Conservation (phyloP, 2,797 vertebrate genomes). For the Protosalanx chinensis region DNA sequence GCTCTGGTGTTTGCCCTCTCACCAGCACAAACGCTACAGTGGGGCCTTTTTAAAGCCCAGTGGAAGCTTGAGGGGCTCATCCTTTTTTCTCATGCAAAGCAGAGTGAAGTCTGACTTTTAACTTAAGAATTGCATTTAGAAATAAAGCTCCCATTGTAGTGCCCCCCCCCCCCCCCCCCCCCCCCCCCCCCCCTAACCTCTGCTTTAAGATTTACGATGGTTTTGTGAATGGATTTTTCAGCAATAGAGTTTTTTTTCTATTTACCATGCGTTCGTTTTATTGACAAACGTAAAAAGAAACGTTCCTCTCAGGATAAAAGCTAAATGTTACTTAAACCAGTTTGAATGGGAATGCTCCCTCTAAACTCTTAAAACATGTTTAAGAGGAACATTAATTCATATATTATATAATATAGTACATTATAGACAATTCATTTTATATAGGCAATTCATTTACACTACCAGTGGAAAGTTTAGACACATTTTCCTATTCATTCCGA, state of each 20-base stretch:
- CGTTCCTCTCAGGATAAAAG: background rate
- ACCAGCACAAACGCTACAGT: slow-evolving; percentile 20
- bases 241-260: slow-evolving; percentile 59
- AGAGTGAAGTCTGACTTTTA: slow-evolving; percentile 44
- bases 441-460: no score
- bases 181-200: slow-evolving; percentile 44
- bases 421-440: no score
- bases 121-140: slow-evolving; percentile 51
- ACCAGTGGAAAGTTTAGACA: no score
- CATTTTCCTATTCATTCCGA: no score
- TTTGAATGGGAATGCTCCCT: no score
- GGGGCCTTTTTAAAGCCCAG: slow-evolving; percentile 36
- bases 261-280: slow-evolving; percentile 55
- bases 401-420: background rate
- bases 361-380: background rate
- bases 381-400: background rate
- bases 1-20: slow-evolving; percentile 53
- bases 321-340: background rate
- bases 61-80: slow-evolving; percentile 40
- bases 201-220: slow-evolving; percentile 68
- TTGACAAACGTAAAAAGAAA: background rate
- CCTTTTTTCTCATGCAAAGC: slow-evolving; percentile 40
- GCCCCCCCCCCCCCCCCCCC: slow-evolving; percentile 51
- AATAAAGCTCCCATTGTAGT: slow-evolving; percentile 67
- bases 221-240: slow-evolving; percentile 67